A percentile compares a stretch with the other conserved stretches of the same genome.
These are phyloP conservation scores for Chloropsis cyanopogon DNA, from an alignment of 2,113 vertebrate genomes.

Conservation along the genomic window DNA sequence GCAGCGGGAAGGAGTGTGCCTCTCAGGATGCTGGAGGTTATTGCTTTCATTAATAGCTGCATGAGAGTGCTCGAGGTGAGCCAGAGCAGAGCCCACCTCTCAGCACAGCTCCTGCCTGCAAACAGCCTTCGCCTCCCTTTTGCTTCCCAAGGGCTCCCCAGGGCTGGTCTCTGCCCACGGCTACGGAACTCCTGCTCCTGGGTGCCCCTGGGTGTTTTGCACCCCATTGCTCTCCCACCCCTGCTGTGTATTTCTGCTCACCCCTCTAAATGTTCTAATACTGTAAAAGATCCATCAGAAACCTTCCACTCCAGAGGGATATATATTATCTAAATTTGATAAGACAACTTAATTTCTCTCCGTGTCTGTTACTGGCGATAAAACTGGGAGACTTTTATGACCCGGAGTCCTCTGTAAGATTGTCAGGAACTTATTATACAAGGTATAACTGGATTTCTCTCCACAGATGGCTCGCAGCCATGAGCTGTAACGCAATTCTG, in stretches of 20 bases:
- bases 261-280: slow-evolving; percentile 52
- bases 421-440: slow-evolving; percentile 84
- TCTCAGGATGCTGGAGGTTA: not conserved
- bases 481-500: slow-evolving; percentile 75
- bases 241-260: not conserved
- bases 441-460: slow-evolving; percentile 84
- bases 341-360: slow-evolving; percentile 84
- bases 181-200: accelerated
- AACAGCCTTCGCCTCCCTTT: not conserved
- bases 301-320: slow-evolving; percentile 75
- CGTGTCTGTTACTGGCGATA: slow-evolving; percentile 80
- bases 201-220: not conserved
- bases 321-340: slow-evolving; percentile 84
- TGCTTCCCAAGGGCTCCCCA: not conserved
- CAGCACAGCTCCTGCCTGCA: not conserved
- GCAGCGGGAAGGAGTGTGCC: not conserved
- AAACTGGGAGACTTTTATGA: slow-evolving; percentile 83
- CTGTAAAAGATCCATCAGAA: slow-evolving; percentile 65
- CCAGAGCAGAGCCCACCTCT: not conserved
- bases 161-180: accelerated
- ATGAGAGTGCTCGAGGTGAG: not conserved
- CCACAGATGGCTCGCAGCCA: slow-evolving; percentile 80
- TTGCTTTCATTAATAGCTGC: not conserved
- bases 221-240: not conserved
- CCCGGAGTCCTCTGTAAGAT: slow-evolving; percentile 78